These are phyloP conservation scores for Eueides isabella DNA, from an alignment of 1,140 invertebrate species.

Conservation along the genomic window DNA sequence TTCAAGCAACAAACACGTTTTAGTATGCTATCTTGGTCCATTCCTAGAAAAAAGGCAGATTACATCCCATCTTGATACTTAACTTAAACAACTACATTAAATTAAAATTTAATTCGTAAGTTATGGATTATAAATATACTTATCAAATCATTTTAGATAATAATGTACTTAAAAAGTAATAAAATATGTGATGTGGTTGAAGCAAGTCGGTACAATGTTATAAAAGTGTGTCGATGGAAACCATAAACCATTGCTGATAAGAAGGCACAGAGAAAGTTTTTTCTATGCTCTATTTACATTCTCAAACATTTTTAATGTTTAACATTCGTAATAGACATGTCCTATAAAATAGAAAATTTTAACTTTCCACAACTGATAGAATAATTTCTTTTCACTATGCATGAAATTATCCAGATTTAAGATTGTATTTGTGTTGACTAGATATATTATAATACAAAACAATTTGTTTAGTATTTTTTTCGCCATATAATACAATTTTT, in stretches of 20 bases:
- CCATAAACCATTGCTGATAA: slow-evolving; percentile 26
- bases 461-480: too few relatives aligned
- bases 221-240: background rate
- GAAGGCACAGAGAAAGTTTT: slow-evolving; percentile 30
- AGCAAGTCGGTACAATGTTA: background rate
- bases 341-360: background rate
- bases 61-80: background rate
- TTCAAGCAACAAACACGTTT: background rate
- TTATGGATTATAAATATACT: too few relatives aligned
- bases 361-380: background rate
- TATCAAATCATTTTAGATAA: background rate
- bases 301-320: slow-evolving; percentile 14
- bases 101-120: background rate
- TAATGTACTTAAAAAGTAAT: background rate
- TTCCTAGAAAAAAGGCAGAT: background rate
- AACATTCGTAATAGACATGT: background rate
- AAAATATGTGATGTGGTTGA: background rate
- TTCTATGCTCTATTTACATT: slow-evolving; percentile 23
- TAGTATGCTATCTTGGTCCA: background rate
- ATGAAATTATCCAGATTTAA: too few relatives aligned
- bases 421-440: too few relatives aligned
- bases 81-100: background rate
- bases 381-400: background rate
- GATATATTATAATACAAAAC: too few relatives aligned
- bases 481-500: too few relatives aligned